Base-by-base conservation (phyloP, 2,797 vertebrate species). In the Bufotes viridis region DNA sequence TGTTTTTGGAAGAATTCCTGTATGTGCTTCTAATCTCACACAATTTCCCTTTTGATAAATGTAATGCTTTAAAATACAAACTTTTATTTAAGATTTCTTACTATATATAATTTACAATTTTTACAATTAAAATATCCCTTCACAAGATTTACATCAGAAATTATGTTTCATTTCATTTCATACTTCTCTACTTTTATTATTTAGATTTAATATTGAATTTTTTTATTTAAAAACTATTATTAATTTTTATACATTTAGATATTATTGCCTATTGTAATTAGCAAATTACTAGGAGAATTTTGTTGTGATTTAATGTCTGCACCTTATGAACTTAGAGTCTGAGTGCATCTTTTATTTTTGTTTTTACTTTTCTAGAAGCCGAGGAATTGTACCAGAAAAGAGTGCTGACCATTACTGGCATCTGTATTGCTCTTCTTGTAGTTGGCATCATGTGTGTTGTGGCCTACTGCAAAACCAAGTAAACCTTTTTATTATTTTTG, bases 391-490 rank as follows among this genome's bases (percentile, higher is more conserved):
- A 99, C 96, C 98, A 99, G 97, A 99, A 99, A 96, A 97, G 98
- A 89, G 97, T 99, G 93, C 95, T 99, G 95, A 99, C 98, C 93
- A 99, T 99, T 94, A 96, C 98, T 91, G 98, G 98, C 94, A 99
- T 99, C 97, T 99, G 98, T 96, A 98, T 99, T 95, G 98, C 98
- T 65, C 97, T 99, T 92, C 97, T 99, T 89, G 98, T 99, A 90
- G 98, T 99, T 91, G 98, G 98, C 95, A 98, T 99, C 97, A 98
- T 99, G 98, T 99, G 98, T 97, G 98, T 99, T 95, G 98, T 99
- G 95, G 98, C 97, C 95, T 99, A 99, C 97, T 99, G 98, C 98
- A 99, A 99, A 97, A 99, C 98, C 95, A 99, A 99, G 98, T 99
- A 99, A 99, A 95, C 89, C 81, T 92, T 91, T 92, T 17, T 92